Percentiles rank a stretch among this genome's conserved stretches.
Conservation (phyloP, 2,113 vertebrate genomes). For the Macroglossus sobrinus region DNA sequence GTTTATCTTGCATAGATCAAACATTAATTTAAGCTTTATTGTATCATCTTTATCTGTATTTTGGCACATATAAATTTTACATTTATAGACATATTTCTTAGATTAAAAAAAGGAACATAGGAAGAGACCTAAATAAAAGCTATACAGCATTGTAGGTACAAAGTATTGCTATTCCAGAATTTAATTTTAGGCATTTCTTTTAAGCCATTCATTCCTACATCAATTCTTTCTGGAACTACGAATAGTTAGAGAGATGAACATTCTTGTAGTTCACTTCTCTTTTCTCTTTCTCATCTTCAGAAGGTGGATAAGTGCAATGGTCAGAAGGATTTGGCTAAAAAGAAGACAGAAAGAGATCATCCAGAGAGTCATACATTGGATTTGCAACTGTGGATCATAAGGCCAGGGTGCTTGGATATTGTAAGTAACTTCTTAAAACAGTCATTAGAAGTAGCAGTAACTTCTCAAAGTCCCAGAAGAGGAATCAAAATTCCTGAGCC, state of each 20-base stretch:
- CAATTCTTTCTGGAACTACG: background rate
- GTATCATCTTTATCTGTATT: background rate
- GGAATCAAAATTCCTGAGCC: background rate
- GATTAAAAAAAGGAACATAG: background rate
- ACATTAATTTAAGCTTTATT: conserved; percentile 21
- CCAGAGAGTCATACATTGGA: background rate
- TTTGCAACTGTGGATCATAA: background rate
- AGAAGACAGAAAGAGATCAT: background rate
- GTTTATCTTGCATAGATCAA: background rate
- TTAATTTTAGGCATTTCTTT: background rate
- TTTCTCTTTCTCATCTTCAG: background rate
- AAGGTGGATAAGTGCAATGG: background rate
- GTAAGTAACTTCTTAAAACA: background rate
- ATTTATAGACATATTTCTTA: background rate
- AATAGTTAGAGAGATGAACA: background rate
- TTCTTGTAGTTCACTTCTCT: background rate
- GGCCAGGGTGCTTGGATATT: background rate
- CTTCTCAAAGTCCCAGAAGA: background rate
- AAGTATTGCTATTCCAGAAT: background rate
- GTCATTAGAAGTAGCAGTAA: background rate
- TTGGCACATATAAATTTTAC: background rate
- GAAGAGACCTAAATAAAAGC: background rate
- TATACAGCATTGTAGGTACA: background rate
- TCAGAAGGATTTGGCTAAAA: background rate
- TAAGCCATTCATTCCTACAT: background rate